Conservation (phyloP, 2,797 vertebrate species). For the Silurus lanzhouensis region DNA sequence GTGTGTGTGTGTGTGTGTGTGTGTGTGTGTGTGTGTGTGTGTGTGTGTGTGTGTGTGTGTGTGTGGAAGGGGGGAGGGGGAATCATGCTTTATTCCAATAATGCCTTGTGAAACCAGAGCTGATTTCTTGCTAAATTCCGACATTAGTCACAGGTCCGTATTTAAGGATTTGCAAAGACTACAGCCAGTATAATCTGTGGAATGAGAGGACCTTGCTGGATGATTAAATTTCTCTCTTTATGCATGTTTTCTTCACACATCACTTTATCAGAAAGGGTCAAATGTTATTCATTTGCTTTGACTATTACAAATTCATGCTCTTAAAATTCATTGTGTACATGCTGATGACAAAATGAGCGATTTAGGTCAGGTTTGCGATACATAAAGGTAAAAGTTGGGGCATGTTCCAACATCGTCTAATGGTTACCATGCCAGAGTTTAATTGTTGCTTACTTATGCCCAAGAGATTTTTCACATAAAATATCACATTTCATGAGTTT, state of each 20-base stretch:
- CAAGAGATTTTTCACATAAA: conserved; percentile 35
- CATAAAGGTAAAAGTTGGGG: conserved; percentile 45
- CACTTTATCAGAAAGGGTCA: conserved; percentile 47
- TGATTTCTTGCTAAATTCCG: conserved; percentile 99
- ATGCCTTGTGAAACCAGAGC: conserved; percentile 91
- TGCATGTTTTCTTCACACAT: conserved; percentile 65
- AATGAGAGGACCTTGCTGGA: conserved; percentile 51
- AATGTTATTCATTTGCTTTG: conserved; percentile 53
- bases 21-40: too few relatives aligned
- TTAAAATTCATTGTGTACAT: conserved; percentile 1
- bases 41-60: too few relatives aligned
- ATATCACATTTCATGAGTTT: conserved; percentile 66
- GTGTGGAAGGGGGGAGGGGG: conserved; percentile 71
- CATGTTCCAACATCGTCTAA: conserved; percentile 67
- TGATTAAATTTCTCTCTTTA: conserved; percentile 59
- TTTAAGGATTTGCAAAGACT: conserved; percentile 78
- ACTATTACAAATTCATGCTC: conserved; percentile 29
- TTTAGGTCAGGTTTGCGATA: conserved; percentile 31
- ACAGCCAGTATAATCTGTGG: conserved; percentile 66
- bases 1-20: too few relatives aligned
- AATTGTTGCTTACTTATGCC: conserved; percentile 49
- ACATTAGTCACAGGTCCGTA: conserved; percentile 93
- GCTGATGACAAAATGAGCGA: conserved; percentile 32
- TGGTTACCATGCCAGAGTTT: conserved; percentile 67
- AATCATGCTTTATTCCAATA: conserved; percentile 85